Evolutionary conservation across 1,140 invertebrate species (phyloP), one percentile per base, ranked within the genome.

Genomic region (Bombus cullumanus): DNA sequence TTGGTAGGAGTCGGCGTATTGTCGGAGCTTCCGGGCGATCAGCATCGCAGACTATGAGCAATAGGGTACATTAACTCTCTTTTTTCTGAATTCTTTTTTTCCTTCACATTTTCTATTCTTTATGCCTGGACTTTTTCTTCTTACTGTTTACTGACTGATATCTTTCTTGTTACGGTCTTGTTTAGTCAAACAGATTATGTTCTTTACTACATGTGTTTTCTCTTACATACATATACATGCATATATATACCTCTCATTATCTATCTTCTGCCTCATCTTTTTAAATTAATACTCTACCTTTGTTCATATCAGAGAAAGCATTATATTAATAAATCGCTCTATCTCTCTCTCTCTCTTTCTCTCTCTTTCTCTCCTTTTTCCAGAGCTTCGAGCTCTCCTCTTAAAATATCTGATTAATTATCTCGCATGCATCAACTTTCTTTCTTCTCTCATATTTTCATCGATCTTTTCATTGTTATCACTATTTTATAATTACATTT

Each of bases 1-100:
- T 94, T 95, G 92, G 90, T 94, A 95, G 94, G 94, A 90, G 92
- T 94, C 94, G 94, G 94, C 94, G 93, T 91, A 93, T 92, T 93
- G 85, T 94, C 89, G 92, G 90, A 93, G 91, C 93, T 93, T 89
- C 93, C 92, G 90, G 94, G 88, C 90, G 92, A 94, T 95, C 94
- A 94, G 91, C 94, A 92, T 92, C 89, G 92, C 94, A 91, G 94
- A 93, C 93, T 95, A 94, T 93, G 91, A 95, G 90, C 92, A 94
- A 90, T 95, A 94, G 94, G 94, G 93, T 95, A 95, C 94, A 95
- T 94, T 92, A 88, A 92, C 86, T 92, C 90, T 76, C 90, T 91
- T 91, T 93, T 87, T 88, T 72, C 68, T 72, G 64, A 85, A 72
- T 92, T 91, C 66, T 69, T 91, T 92, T 85, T 89, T 86, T 90